Conservation (phyloP, 2,888 invertebrate species). For the Chirona hameri region DNA sequence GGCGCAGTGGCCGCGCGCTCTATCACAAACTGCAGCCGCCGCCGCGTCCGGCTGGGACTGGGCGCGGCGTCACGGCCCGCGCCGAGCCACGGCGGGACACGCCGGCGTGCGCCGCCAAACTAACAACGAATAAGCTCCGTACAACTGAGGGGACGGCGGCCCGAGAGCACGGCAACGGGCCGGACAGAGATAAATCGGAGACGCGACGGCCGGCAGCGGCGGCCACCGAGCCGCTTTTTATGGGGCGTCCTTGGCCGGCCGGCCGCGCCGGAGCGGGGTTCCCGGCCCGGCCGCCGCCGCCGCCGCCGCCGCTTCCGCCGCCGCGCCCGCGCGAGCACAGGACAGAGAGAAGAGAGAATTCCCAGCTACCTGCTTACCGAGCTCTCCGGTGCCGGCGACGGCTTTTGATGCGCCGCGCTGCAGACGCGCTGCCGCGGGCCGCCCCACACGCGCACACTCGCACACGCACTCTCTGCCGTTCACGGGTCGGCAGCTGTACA, state of each 20-base stretch:
- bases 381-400: not conserved
- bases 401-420: slow-evolving; percentile 8
- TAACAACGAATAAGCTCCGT: slow-evolving; percentile 27
- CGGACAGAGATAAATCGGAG: not conserved
- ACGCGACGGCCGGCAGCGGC: not conserved
- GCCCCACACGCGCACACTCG: not conserved
- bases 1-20: not conserved
- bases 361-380: slow-evolving; percentile 13
- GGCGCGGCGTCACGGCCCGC: not conserved
- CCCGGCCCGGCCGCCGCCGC: not conserved
- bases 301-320: not conserved
- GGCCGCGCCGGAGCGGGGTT: not conserved
- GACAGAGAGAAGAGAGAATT: slow-evolving; percentile 6
- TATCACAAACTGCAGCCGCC: slow-evolving; percentile 5
- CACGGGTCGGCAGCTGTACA: not conserved
- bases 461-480: not conserved
- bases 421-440: not conserved
- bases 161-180: not conserved
- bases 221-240: slow-evolving; percentile 5
- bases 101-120: not conserved
- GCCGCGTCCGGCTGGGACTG: not conserved
- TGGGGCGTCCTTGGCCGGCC: not conserved
- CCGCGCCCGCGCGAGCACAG: not conserved
- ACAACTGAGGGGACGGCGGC: slow-evolving; percentile 5
- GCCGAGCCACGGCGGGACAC: not conserved